These are phyloP conservation scores for Hippocampus abdominalis DNA, from an alignment of 2,113 vertebrate species.

Conservation along the genomic window DNA sequence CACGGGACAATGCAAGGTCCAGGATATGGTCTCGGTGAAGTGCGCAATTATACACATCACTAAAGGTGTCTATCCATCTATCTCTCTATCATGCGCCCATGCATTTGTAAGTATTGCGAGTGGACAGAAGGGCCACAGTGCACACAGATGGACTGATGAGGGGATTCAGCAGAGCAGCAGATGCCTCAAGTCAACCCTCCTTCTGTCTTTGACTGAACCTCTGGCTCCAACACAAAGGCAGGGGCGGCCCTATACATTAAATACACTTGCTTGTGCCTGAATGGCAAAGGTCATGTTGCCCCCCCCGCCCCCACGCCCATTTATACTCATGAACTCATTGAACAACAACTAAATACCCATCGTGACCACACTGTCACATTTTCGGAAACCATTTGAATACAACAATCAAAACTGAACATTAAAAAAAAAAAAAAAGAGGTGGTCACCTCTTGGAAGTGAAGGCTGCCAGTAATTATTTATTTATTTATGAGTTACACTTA, in stretches of 20 bases:
- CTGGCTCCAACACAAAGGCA: slow-evolving; percentile 64
- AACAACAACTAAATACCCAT: neutral
- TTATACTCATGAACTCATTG: neutral
- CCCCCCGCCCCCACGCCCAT: neutral
- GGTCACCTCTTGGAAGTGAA: slow-evolving; percentile 23
- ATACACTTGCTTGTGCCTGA: slow-evolving; percentile 64
- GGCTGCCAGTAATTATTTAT: slow-evolving; percentile 20
- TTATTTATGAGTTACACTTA: too few species aligned
- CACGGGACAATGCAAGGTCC: slow-evolving; percentile 27
- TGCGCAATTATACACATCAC: neutral
- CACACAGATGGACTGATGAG: slow-evolving; percentile 70
- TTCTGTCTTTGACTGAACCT: slow-evolving; percentile 63
- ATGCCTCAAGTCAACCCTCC: slow-evolving; percentile 71
- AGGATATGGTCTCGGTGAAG: slow-evolving; percentile 11
- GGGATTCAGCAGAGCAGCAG: slow-evolving; percentile 61
- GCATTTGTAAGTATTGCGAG: slow-evolving; percentile 9
- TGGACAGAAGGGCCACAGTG: slow-evolving; percentile 63
- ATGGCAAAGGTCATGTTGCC: slow-evolving; percentile 57
- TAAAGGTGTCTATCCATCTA: neutral
- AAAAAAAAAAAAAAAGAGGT: slow-evolving; percentile 1
- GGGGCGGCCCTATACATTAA: slow-evolving; percentile 60
- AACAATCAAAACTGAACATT: neutral
- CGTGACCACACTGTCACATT: neutral
- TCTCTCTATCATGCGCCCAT: neutral
- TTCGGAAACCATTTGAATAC: neutral